Evolutionary conservation across 2,113 vertebrate species (phyloP).

Genomic region (Lasiurus borealis): DNA sequence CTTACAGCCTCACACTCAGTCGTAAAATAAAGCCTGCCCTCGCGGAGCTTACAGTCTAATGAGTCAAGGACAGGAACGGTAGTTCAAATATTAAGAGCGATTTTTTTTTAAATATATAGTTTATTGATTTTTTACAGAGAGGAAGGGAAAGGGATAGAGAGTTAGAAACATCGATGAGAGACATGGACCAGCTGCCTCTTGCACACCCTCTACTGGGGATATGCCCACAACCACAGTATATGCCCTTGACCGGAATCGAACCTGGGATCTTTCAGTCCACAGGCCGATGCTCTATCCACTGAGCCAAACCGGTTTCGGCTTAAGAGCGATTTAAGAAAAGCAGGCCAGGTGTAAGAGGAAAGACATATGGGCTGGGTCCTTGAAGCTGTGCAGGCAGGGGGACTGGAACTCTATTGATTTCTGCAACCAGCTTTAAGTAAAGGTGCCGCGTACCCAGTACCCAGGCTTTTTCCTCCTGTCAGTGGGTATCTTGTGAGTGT

Average conservation of each 20-base stretch:
- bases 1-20: neutral
- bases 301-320: too few relatives aligned
- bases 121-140: too few relatives aligned
- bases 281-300: too few relatives aligned
- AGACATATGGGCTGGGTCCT: neutral
- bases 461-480: neutral
- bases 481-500: neutral
- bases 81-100: neutral
- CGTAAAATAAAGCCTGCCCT: neutral
- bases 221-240: too few relatives aligned
- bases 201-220: too few relatives aligned
- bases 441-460: too few relatives aligned
- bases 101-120: too few relatives aligned
- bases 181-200: too few relatives aligned
- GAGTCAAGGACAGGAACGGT: neutral
- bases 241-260: too few relatives aligned
- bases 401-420: neutral
- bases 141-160: too few relatives aligned
- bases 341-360: neutral
- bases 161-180: too few relatives aligned
- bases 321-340: neutral
- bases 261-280: too few relatives aligned
- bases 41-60: neutral
- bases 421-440: neutral
- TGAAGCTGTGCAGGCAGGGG: neutral